Base-by-base conservation (phyloP, 2,113 vertebrate species). In the Callocephalon fimbriatum region DNA sequence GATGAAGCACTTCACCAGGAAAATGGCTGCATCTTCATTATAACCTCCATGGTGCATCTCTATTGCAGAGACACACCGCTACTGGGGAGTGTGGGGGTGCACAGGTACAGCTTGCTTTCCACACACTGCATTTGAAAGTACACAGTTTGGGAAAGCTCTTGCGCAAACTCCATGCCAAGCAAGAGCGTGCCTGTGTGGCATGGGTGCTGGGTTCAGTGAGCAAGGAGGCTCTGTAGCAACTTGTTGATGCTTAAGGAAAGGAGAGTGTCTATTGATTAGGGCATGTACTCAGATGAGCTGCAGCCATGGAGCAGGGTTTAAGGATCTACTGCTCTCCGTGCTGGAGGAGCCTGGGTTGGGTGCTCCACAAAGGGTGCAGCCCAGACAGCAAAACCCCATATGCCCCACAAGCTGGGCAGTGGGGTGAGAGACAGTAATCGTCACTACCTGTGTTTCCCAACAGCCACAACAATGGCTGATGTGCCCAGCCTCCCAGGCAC, bases 281-380 rank as follows among this genome's bases (percentile, higher is more conserved):
- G 23, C 71, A 42, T 3, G 62, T 3, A 35, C 38, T 38, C 8
- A 61, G 75, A 53, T 16, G 38, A 82, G 29, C 32, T 88, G 48
- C 51, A 79, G 74, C 35, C 48, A 31, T 1, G 9, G 63, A 88
- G 62, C 20, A 47, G 53, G 31, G 38, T 68, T 83, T 38, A 68
- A 47, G 58, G 71, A 32, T 32, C 35, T 63, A 70, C 74, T 75
- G 65, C 45, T 50, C 0, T 22, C 37, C 0, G 0, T 15, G 54
- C 65, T 70, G 65, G 18, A 72, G 44, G 40, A 81, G 65, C 38
- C 53, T 38, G 27, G 7, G 8, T 0, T 62, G 45, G 7, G 9
- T 6, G 35, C 40, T 70, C 54, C 67, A 44, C 27, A 40, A 65
- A 40, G 20, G 29, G 1, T 35, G 11, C 68, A 59, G 51, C 68